phyloP scores from a whole-genome alignment of 2,888 invertebrate species.

The Cyaniris semiargus region DNA sequence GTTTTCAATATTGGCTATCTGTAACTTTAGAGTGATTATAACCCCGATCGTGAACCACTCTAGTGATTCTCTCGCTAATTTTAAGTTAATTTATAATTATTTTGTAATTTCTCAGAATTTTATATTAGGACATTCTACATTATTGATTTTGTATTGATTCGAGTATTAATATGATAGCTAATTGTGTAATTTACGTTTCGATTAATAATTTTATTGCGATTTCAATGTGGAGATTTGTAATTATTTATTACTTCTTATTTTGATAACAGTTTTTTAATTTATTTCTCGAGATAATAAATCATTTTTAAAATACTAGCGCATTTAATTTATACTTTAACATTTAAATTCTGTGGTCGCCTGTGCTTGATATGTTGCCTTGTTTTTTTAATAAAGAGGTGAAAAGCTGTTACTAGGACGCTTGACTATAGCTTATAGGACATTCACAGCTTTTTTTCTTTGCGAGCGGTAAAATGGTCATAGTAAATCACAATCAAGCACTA shows the following conservation, averaged over 20 bases:
- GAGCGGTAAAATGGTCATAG: too few species aligned
- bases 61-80: constrained; percentile 46
- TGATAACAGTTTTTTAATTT: constrained; percentile 69
- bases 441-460: too few species aligned
- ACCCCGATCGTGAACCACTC: constrained; percentile 57
- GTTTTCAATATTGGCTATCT: constrained; percentile 57
- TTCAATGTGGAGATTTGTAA: constrained; percentile 43
- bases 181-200: constrained; percentile 62
- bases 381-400: not conserved
- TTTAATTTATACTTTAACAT: constrained; percentile 40
- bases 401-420: not conserved
- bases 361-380: too few species aligned
- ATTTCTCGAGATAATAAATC: constrained; percentile 78
- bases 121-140: constrained; percentile 57
- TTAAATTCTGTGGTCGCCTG: not conserved
- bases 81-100: constrained; percentile 45
- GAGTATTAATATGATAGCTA: constrained; percentile 54
- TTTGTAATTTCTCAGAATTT: constrained; percentile 49
- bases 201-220: constrained; percentile 56
- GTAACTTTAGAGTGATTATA: constrained; percentile 55
- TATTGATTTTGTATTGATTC: constrained; percentile 56
- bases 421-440: too few species aligned
- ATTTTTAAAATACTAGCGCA: constrained; percentile 63
- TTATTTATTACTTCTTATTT: constrained; percentile 68
- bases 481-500: too few species aligned